Conservation (phyloP, 2,113 vertebrate species). For the Theristicus caerulescens region DNA sequence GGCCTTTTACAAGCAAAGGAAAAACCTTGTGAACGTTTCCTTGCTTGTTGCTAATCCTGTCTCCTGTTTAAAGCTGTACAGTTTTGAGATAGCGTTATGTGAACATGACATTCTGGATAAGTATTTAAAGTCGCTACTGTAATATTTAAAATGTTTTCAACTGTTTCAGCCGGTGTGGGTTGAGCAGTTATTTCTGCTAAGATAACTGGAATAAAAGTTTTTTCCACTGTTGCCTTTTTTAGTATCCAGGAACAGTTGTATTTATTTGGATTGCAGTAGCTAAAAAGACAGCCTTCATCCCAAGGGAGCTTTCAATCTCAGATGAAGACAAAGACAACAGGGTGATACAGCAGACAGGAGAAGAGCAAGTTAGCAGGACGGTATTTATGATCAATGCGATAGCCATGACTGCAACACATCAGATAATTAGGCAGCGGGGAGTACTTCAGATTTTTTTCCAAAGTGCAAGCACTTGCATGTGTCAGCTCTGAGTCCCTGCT, state of each 20-base stretch:
- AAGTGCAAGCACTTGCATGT: neutral
- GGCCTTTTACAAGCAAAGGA: neutral
- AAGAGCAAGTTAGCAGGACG: neutral
- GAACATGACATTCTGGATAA: neutral
- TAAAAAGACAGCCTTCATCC: neutral
- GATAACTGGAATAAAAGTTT: neutral
- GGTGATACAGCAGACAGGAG: neutral
- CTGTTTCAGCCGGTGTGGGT: neutral
- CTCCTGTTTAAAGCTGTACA: neutral
- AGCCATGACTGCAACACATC: neutral
- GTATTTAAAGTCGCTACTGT: neutral
- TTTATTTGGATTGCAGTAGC: neutral
- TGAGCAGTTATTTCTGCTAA: neutral
- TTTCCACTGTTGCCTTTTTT: neutral
- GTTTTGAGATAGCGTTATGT: neutral
- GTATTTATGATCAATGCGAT: neutral
- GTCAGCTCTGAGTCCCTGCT: neutral
- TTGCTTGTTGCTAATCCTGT: neutral
- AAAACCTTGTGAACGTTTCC: neutral
- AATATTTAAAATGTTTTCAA: neutral
- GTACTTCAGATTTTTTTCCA: slow-evolving; percentile 20
- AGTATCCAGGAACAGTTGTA: neutral
- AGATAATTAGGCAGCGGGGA: slow-evolving; percentile 36
- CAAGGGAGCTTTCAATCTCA: neutral
- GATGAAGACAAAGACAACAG: neutral